A percentile compares a stretch with the other conserved stretches of the same genome.
Evolutionary conservation across 1,140 invertebrate genomes (phyloP).

Genomic region (Eurosta solidaginis): DNA sequence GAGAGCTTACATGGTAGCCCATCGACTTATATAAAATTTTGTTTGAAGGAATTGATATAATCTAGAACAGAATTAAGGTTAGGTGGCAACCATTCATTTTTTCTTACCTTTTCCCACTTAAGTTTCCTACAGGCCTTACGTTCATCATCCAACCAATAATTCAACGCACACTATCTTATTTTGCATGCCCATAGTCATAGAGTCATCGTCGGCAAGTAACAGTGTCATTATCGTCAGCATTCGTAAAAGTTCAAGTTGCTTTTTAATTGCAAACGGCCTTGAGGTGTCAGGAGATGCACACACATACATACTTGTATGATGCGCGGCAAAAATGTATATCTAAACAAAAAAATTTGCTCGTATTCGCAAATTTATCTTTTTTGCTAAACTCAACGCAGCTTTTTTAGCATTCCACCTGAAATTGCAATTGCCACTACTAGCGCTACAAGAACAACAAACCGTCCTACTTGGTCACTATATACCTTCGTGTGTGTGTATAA

Average conservation of each 20-base stretch:
- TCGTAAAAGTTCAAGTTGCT: slow-evolving; percentile 8
- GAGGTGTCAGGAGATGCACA: slow-evolving; percentile 22
- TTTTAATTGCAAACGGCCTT: slow-evolving; percentile 25
- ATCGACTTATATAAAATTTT: too few species aligned
- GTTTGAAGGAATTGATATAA: too few species aligned
- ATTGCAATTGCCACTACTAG: background rate
- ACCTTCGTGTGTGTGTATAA: too few species aligned
- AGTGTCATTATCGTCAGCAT: background rate
- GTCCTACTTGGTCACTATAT: slow-evolving; percentile 5
- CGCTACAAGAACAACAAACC: background rate
- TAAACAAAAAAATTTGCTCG: background rate
- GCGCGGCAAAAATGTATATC: background rate
- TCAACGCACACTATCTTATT: background rate
- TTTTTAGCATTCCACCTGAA: background rate
- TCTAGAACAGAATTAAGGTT: too few species aligned
- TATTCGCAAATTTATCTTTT: background rate
- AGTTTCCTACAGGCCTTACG: background rate
- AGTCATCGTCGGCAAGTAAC: background rate
- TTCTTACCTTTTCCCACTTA: too few species aligned
- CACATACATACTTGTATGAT: background rate
- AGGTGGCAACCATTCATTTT: too few species aligned
- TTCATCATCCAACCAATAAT: too few species aligned
- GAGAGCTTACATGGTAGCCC: too few species aligned
- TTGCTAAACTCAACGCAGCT: background rate
- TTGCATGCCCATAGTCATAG: background rate